Percentiles rank a stretch among this genome's conserved stretches.
Conservation (phyloP, 2,113 vertebrate genomes). For the Neopipo cinnamomea region DNA sequence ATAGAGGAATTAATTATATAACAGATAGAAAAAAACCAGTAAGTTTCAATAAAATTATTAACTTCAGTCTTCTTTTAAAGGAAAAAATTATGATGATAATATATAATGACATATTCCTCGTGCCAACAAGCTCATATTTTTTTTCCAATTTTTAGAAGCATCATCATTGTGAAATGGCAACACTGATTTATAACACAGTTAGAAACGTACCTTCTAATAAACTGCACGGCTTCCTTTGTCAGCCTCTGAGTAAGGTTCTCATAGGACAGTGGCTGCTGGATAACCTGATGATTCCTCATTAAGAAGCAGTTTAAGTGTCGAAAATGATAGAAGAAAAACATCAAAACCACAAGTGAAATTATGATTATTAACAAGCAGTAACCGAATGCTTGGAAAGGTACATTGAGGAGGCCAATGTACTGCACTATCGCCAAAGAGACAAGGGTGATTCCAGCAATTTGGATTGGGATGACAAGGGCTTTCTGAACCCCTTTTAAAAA, state of each 20-base stretch:
- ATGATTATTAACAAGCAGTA: conserved; percentile 6
- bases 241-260: conserved; percentile 84
- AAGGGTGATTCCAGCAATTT: not conserved
- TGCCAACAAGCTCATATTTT: not conserved
- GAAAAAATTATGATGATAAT: fast-evolving
- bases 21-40: not conserved
- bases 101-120: not conserved
- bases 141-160: not conserved
- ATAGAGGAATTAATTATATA: not conserved
- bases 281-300: conserved; percentile 75
- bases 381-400: not conserved
- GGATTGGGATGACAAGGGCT: conserved; percentile 3
- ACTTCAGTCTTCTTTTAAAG: not conserved
- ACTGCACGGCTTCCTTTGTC: conserved; percentile 75
- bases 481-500: conserved; percentile 53
- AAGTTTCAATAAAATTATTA: not conserved
- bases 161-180: not conserved
- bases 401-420: conserved; percentile 27
- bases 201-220: conserved; percentile 78
- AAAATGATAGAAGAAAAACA: conserved; percentile 66
- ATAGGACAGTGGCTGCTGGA: conserved; percentile 81
- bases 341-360: not conserved
- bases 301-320: conserved; percentile 86
- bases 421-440: conserved; percentile 46
- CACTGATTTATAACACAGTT: not conserved